Evolutionary conservation across 1,140 invertebrate genomes (phyloP), one percentile per base, ranked within the genome.

Genomic region (Drosophila bifasciata): DNA sequence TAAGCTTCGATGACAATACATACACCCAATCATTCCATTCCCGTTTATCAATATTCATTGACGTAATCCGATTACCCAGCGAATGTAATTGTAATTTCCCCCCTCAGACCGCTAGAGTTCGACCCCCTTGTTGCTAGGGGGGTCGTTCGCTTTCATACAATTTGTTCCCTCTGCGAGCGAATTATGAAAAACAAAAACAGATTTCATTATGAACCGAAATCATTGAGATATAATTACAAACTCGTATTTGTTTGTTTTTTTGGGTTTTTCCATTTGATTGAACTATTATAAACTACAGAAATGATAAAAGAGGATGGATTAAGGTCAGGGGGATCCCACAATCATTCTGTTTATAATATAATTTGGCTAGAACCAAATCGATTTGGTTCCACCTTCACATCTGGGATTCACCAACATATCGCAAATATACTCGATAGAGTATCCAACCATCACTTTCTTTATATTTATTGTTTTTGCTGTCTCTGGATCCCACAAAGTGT

Each of bases 61-160:
- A 85, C 80, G 80, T 67, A 79, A 85, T 55, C 45, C 60, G 63
- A 85, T 80, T 86, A 85, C 70, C 76, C 73, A 51, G 55, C 59
- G 50, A 36, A 57, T 66, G 70, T 55, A 84, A 84, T 76, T 78
- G 59, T 43, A 53, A 76, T 63, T 48, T 40, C 44, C 58, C 44
- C 44, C 58, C 60, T 13, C 51, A 28, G 39, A 28, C 17, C 55
- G 21, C 17, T 51, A 13, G 16, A 7, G 17, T 2, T 9, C 44
- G n/a, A n/a, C n/a, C n/a, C n/a, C 41, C 28, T n/a, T 43, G 49
- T 64, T 57, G 36, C 60, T 28, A 51, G 70, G 58, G 59, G n/a
- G n/a, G n/a, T n/a, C n/a, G n/a, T n/a, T n/a, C n/a, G 50, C 48
- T 16, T 17, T 21, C 28, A 39, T 67, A 21, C 25, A 9, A 28